A percentile compares a stretch with the other conserved stretches of the same genome.
Conservation (phyloP, 2,797 vertebrate genomes). For the Enteromius anoplus region DNA sequence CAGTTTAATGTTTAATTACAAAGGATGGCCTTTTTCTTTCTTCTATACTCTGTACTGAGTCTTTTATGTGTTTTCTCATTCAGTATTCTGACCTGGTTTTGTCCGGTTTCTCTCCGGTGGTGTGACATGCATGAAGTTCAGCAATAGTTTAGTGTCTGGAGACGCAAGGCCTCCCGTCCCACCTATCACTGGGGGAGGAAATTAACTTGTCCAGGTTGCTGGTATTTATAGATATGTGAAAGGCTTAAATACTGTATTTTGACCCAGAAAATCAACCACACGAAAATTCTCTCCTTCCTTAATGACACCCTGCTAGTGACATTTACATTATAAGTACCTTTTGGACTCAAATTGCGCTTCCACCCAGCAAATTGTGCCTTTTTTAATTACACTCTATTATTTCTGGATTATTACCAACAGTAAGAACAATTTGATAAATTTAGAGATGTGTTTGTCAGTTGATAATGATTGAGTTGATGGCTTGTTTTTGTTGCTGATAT, state of each 20-base stretch:
- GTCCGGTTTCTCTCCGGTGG: not conserved
- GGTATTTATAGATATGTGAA: slow-evolving; percentile 28
- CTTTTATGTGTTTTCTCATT: not conserved
- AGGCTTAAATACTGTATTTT: slow-evolving; percentile 25
- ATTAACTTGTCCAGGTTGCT: slow-evolving; percentile 17
- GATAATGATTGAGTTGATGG: not conserved
- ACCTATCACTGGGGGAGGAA: not conserved
- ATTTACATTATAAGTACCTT: slow-evolving; percentile 38
- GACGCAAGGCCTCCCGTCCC: not conserved
- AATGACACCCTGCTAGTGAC: slow-evolving; percentile 34
- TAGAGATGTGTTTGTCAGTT: not conserved
- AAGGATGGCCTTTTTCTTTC: not conserved
- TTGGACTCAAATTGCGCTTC: slow-evolving; percentile 22
- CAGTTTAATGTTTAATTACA: not conserved
- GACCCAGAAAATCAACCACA: slow-evolving; percentile 22
- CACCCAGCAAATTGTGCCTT: slow-evolving; percentile 19
- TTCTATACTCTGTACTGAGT: not conserved
- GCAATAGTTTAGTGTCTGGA: slow-evolving; percentile 10
- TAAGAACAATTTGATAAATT: not conserved
- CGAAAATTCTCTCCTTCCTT: slow-evolving; percentile 4
- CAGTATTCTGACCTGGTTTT: not conserved
- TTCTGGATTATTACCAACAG: not conserved
- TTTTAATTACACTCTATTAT: slow-evolving; percentile 16
- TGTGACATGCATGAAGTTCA: slow-evolving; percentile 12
- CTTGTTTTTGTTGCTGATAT: slow-evolving; percentile 30